Percentiles rank a stretch among this genome's conserved stretches.
Conservation (phyloP, 2,888 invertebrate genomes). For the Seira sanloemensis region DNA sequence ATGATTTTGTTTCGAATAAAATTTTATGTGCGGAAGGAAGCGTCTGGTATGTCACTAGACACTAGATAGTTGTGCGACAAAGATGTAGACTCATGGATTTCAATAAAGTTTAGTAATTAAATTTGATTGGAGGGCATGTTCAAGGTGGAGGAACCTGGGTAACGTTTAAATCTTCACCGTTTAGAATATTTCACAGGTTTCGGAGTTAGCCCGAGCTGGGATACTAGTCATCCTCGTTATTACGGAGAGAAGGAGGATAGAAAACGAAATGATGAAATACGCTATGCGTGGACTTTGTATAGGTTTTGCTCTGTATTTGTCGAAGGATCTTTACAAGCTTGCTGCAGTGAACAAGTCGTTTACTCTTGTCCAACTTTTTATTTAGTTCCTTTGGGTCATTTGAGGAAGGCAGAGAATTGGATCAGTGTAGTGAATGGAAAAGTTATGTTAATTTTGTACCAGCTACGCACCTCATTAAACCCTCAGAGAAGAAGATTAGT, state of each 20-base stretch:
- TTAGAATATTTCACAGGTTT: too few relatives aligned
- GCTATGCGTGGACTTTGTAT: neutral
- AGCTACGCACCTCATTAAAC: neutral
- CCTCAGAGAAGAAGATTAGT: neutral
- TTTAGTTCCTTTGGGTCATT: slow-evolving; percentile 26
- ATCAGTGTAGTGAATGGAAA: neutral
- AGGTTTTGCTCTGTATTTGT: neutral
- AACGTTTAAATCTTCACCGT: too few relatives aligned
- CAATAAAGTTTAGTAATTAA: too few relatives aligned
- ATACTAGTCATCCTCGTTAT: neutral
- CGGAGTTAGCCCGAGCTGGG: too few relatives aligned
- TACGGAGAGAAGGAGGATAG: neutral
- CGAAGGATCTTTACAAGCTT: neutral
- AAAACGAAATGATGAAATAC: neutral
- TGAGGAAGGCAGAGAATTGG: neutral
- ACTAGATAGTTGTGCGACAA: too few relatives aligned
- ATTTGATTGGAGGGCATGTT: too few relatives aligned
- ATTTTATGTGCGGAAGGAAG: too few relatives aligned
- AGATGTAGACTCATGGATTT: too few relatives aligned
- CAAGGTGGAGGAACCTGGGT: too few relatives aligned
- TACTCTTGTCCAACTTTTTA: neutral
- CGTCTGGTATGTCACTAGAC: too few relatives aligned
- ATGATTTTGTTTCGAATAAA: too few relatives aligned
- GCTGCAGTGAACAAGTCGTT: neutral
- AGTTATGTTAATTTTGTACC: neutral